Evolutionary conservation across 2,888 invertebrate genomes (phyloP), one percentile per base, ranked within the genome.

Genomic region (Rosalia funebris): DNA sequence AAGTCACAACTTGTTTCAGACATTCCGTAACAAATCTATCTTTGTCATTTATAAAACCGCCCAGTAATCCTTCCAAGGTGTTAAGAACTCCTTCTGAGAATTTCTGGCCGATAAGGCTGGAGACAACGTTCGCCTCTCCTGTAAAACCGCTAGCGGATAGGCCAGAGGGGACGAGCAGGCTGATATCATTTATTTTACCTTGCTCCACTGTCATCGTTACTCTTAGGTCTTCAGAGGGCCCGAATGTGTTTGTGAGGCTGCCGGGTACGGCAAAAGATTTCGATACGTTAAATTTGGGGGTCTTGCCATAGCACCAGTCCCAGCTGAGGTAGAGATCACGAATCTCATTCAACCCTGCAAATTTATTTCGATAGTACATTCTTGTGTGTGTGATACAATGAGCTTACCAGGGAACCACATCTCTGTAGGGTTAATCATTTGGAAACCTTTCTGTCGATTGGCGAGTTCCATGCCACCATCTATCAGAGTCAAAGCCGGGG

Each of bases 251-350:
- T 10, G 85, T 78, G n/a, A 87, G 76, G 61, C 83, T 83, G 0
- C 80, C 77, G 0, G 89, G 88, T 1, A 89, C 84, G 2, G 86
- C 85, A 77, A 91, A 86, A 0, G 86, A 81, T 31, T 88, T 86
- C 60, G 87, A 87, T 12, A 93, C 89, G 0, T 87, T 87, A 80
- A 96, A 96, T 67, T 88, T 87, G 0, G 96, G 97, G 0, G 96
- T 93, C 77, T 88, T 90, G 0, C 95, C 96, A 78, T 86, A 92
- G 63, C 89, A 88, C 96, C 96, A 96, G 59, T 94, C 89, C 94
- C 95, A 96, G 17, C 89, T 89, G 65, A 84, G 81, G 48, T 93
- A 87, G 62, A 89, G 88, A 34, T 86, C 84, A 57, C 87, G 87
- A 57, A 93, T 83, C 71, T 89, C 86, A 7, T 86, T 86, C 20